These are phyloP conservation scores for Hyposoter didymator DNA, from an alignment of 2,888 invertebrate genomes.

Conservation along the genomic window DNA sequence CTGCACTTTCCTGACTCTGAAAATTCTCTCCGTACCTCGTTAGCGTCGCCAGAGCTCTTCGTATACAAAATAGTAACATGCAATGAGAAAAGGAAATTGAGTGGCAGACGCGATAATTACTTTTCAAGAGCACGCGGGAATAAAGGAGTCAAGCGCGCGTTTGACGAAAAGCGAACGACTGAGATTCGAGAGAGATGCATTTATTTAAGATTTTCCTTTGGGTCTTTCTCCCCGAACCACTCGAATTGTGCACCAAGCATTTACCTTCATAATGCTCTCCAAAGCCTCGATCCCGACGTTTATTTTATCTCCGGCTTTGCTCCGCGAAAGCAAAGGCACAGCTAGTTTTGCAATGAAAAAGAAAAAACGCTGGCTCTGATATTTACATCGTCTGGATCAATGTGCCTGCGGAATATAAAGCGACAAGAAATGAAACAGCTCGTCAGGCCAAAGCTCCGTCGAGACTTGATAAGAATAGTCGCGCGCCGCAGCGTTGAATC, in stretches of 20 bases:
- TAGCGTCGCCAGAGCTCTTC: background rate
- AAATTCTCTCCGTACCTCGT: background rate
- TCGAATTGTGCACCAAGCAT: background rate
- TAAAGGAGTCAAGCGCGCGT: background rate
- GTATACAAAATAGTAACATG: background rate
- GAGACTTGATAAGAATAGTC: background rate
- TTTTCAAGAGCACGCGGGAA: background rate
- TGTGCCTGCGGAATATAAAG: background rate
- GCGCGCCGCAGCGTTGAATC: background rate
- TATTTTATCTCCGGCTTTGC: background rate
- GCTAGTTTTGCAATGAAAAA: background rate
- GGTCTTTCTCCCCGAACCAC: constrained; percentile 3
- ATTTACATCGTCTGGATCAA: background rate
- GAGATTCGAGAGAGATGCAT: too few relatives aligned
- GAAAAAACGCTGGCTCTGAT: background rate
- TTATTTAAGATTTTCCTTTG: background rate
- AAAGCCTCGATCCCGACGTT: background rate
- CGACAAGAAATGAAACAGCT: background rate
- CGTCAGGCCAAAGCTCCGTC: background rate
- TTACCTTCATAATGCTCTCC: background rate
- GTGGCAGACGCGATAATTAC: constrained; percentile 42
- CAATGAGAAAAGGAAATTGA: constrained; percentile 45
- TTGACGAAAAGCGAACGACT: background rate
- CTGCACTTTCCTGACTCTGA: background rate
- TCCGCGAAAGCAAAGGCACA: background rate